Evolutionary conservation across 1,140 invertebrate species (phyloP), one percentile per base, ranked within the genome.

Genomic region (Atta colombica): DNA sequence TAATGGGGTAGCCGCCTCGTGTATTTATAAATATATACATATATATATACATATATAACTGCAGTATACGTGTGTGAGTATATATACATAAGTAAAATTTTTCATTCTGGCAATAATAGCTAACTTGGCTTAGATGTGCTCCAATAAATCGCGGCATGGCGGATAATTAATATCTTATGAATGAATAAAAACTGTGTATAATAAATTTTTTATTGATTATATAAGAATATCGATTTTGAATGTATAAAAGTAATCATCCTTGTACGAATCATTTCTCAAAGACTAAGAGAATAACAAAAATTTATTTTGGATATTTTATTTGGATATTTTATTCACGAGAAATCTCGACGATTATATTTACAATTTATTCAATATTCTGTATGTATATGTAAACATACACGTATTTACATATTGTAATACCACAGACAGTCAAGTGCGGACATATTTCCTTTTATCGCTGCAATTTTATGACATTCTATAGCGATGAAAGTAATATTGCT

Each of bases 1-100:
- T 85, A 85, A 75, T 88, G 84, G 90, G 90, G 86, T 88, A 51
- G 87, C 87, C 71, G 21, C 63, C 69, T 88, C 75, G 51, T 90
- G 85, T 90, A 90, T 90, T 89, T 84, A 84, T 87, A 55, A 66
- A 77, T 88, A 87, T 39, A 78, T 75, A 74, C 12, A 51, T 51
- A 75, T 84, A 86, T 84, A 86, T 80, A 68, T 21, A 68, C 21
- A 89, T 89, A 84, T 51, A 85, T 77, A 85, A 49, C 61, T 60
- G 12, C 6, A 25, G n/a, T 39, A 81, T 89, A 72, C 61, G 35
- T 85, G 53, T 80, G 49, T 82, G 65, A 78, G 65, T 85, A 80
- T 86, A 85, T 71, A 88, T 87, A 66, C 74, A 85, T 85, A 69
- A 86, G 49, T 90, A 71, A 86, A 16, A 81, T 68, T 89, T 89